Evolutionary conservation across 2,113 vertebrate species (phyloP), one percentile per base, ranked within the genome.

Genomic region (Girardinichthys multiradiatus): DNA sequence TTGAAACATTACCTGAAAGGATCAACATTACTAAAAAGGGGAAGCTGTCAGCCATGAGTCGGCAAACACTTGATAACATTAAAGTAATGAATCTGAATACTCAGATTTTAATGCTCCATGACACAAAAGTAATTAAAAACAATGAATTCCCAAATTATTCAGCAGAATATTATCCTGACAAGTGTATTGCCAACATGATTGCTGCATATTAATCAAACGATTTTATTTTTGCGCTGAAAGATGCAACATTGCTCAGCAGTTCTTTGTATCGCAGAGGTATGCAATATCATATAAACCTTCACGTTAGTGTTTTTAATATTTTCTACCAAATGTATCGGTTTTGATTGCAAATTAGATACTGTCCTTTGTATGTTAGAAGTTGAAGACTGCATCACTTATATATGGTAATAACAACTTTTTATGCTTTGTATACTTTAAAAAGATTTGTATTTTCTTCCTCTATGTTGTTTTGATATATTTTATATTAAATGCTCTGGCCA

Each of bases 201-300:
- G 1, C 7, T 62, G 3, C 26, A 62, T 33, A 62, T 24, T 5
- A 33, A 62, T 19, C 39, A 28, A 5, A 45, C 17, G 19, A 19
- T 45, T 29, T 19, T 15, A 11, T 15, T 24, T 24, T 12, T 62
- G 10, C 33, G 9, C 63, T 58, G 9, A 39, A 63, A 72, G 13
- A 72, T 64, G n/a, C 13, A 24, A 63, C 24, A 13, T 63, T 51
- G 70, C 70, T 37, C 2, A 75, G 84, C 70, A 84, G 78, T 83
- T 83, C 81, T 60, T 76, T 57, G 4, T 51, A 62, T 64, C 48
- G 26, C 11, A 58, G 14, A 29, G 61, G 11, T 72, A 72, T 67
- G 19, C 60, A 74, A 28, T 11, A 27, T 75, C 73, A 64, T 9
- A 64, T 14, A 45, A 74, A 66, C 28, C 61, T 74, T 66, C n/a